Conservation (phyloP, 2,797 vertebrate genomes). For the Amblyraja radiata region DNA sequence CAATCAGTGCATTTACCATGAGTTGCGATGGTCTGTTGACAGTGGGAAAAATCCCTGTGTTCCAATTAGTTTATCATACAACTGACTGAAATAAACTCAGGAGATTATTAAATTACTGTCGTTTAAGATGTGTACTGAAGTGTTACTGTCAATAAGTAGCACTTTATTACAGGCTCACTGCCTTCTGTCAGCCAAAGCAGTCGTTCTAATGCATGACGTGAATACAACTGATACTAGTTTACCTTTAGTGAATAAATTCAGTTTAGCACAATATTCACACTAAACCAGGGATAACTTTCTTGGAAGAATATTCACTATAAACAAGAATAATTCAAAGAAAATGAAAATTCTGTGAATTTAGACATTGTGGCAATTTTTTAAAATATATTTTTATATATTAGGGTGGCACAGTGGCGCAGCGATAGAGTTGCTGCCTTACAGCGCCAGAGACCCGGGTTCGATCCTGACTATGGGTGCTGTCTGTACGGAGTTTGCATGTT, state of each 20-base stretch:
- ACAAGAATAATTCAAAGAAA: neutral
- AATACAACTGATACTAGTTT: neutral
- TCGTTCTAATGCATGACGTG: neutral
- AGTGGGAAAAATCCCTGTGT: neutral
- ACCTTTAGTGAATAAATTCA: neutral
- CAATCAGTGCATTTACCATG: neutral
- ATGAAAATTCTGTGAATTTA: neutral
- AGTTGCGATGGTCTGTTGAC: neutral
- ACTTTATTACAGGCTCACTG: neutral
- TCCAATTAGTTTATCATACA: neutral
- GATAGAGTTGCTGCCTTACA: no score
- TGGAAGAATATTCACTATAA: neutral
- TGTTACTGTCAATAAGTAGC: neutral
- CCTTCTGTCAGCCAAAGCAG: neutral
- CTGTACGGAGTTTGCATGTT: no score
- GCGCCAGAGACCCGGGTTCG: no score
- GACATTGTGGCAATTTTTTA: neutral
- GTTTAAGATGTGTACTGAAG: neutral
- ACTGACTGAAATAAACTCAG: neutral
- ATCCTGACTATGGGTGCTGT: no score
- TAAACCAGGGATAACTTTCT: neutral
- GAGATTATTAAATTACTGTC: neutral
- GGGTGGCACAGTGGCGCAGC: no score
- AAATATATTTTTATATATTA: neutral
- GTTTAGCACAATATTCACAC: neutral